Evolutionary conservation across 2,113 vertebrate genomes (phyloP), one percentile per base, ranked within the genome.

Genomic region (Numenius arquata): DNA sequence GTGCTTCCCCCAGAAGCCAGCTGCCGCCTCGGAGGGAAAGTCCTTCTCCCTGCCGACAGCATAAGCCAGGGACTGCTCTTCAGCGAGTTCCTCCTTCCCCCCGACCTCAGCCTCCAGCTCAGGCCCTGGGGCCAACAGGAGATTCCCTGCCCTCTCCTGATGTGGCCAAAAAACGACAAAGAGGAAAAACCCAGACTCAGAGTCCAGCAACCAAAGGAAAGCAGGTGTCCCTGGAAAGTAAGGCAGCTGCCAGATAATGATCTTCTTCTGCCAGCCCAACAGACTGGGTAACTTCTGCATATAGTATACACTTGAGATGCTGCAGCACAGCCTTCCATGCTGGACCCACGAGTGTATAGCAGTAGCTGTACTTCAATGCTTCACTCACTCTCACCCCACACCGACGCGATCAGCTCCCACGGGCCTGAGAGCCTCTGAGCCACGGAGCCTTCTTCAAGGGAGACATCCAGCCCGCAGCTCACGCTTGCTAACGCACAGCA

Each of bases 241-340:
- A 98, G 93, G 91, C 96, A 20, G 95, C 97, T 89, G 97, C 98
- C 97, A 99, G 99, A 99, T 99, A 99, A 98, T 99, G 98, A 97
- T 84, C 97, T 95, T 97, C 68, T 61, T 98, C 96, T 96, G 89
- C 88, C 56, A 73, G 82, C 93, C 95, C 83, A 77, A 71, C 84
- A 48, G 95, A 93, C 95, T 96, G 96, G 97, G 91, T 85, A 93
- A 82, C 78, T 94, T 97, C 93, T 71, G 94, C 97, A 85, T 97
- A 92, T 94, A 92, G 88, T 82, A 91, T 95, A 97, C 96, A 97
- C 97, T 96, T 89, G 97, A 97, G 94, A 95, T 94, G 96, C 97
- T 96, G 92, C 98, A 97, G 97, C 98, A 97, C 98, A 98, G 98
- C 98, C 98, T 97, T 95, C 96, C 91, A 93, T 85, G 98, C 97